Evolutionary conservation across 2,888 invertebrate species (phyloP).

Genomic region (Lasiommata megera): DNA sequence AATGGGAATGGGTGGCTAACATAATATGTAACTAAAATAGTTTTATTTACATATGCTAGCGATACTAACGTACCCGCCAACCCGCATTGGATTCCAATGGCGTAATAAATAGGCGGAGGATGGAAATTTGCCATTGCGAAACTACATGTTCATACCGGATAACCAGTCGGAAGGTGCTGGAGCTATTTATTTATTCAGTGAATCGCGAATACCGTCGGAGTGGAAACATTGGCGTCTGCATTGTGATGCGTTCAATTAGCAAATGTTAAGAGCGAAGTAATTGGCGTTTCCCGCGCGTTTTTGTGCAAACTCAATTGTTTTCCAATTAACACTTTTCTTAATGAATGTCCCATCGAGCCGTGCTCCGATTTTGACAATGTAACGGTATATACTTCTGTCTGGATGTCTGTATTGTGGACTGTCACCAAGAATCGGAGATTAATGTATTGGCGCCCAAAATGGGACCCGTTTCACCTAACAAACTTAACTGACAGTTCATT

Average conservation of each 20-base stretch:
- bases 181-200: conserved; percentile 73
- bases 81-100: no score
- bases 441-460: no score
- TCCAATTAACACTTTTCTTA: conserved; percentile 38
- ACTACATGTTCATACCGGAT: background rate
- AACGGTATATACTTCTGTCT: background rate
- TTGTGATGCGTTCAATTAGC: conserved; percentile 69
- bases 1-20: no score
- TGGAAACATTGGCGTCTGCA: conserved; percentile 62
- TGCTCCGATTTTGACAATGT: conserved; percentile 16
- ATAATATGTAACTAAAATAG: no score
- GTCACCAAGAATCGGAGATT: no score
- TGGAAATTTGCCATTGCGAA: background rate
- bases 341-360: conserved; percentile 25
- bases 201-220: conserved; percentile 57
- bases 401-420: background rate
- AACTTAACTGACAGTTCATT: no score
- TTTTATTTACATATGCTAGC: no score
- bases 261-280: conserved; percentile 43
- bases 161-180: conserved; percentile 32
- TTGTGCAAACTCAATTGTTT: conserved; percentile 37
- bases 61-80: no score
- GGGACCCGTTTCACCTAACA: no score
- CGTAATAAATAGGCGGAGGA: no score
- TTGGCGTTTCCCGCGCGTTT: conserved; percentile 38